Evolutionary conservation across 2,113 vertebrate genomes (phyloP), one percentile per base, ranked within the genome.

Genomic region (Lampris incognitus): DNA sequence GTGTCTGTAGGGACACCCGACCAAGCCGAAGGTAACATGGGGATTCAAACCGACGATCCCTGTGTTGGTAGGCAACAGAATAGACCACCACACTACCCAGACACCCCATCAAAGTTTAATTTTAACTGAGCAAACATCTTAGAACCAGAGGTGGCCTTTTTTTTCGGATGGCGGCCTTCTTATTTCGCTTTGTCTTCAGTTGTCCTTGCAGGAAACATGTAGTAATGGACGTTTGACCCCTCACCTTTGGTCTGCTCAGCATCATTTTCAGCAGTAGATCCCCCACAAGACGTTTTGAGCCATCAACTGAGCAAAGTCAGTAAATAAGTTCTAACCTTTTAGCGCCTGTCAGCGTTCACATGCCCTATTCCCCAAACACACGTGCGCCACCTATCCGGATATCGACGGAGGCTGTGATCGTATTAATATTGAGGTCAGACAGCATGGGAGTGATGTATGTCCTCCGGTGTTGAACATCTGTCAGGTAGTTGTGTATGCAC

Each of bases 391-490:
- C 73, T 40, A 50, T 13, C 3, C 66, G 55, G 76, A 83, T 64
- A 88, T 89, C 59, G 62, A 82, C 86, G 84, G 84, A 76, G 86
- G 85, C 87, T 72, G 74, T 84, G 86, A 89, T 85, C 83, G 60
- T 81, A 75, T 85, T 88, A 88, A 88, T 86, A 84, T 85, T 50
- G 77, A 79, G 40, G 59, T 71, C 81, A 84, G 85, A 81, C 86
- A 77, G 81, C 58, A 56, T 61, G n/a, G 74, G 85, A 87, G 84
- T 92, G 92, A 92, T 90, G 87, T 90, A 92, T 92, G 88, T 89
- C 82, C 84, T 85, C 74, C 51, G 65, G 78, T 87, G 90, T 72
- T 74, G 59, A 89, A 87, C 90, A 91, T 91, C 88, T 91, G 91
- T 92, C 85, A 88, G 83, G 80, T 88, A 83, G 88, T 91, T 91